Evolutionary conservation across 2,113 vertebrate species (phyloP), one percentile per base, ranked within the genome.

Genomic region (Ceuthmochares aereus): DNA sequence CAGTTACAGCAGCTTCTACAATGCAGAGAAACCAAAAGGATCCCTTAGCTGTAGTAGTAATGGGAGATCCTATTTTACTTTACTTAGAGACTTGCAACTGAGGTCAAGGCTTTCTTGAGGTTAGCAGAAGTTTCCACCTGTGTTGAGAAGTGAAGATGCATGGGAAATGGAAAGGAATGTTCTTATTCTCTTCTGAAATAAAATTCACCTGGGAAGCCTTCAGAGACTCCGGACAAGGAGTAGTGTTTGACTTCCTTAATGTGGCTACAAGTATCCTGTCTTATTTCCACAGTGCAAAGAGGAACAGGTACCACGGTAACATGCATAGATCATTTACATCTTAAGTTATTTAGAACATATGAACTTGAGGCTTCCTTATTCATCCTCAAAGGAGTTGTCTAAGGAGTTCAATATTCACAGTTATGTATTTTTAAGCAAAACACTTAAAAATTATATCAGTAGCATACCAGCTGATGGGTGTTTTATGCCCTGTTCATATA

Each of bases 351-450:
- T 76, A 85, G 63, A 96, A 58, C 5, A 66, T 27, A 89, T 69
- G 42, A 83, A 93, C 95, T 69, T 85, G 78, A 91, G 89, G 70
- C 77, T 76, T 84, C 43, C 58, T 94, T 77, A 76, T 62, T 91
- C 76, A 87, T 37, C 51, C 91, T 84, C 77, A 67, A 69, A 94
- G 66, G 49, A 79, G 10, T 54, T 78, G 54, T 73, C 84, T 66
- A 76, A 69, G 58, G 45, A 94, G 70, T 76, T 89, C 74, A 73
- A 20, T 79, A 91, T 76, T 91, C 87, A 84, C 16, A 91, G 84
- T 63, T 89, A 87, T 51, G 62, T 87, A 93, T 93, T 95, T 96
- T 93, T 96, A 88, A 93, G 87, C 59, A 87, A 91, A 96, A 83
- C 13, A 58, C 36, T 93, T 92, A 80, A 89, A 91, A 91, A 82